Percentiles rank a stretch among this genome's conserved stretches.
Conservation (phyloP, 2,888 invertebrate species). For the Melinaea marsaeus region DNA sequence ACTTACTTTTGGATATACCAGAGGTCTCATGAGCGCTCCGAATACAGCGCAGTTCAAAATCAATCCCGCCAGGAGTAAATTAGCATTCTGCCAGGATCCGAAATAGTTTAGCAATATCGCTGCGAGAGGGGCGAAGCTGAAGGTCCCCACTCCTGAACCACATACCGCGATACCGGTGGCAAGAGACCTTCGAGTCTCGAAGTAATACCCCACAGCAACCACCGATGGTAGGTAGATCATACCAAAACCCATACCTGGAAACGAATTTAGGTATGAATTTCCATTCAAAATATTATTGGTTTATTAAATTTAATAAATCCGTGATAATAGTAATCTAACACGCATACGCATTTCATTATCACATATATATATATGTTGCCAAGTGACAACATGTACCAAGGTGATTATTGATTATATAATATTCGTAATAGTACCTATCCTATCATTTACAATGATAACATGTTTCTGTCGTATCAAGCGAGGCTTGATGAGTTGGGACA, state of each 20-base stretch:
- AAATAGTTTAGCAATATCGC: constrained; percentile 86
- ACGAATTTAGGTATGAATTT: no score
- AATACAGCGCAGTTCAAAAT: constrained; percentile 95
- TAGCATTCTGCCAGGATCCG: constrained; percentile 92
- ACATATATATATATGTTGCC: not conserved
- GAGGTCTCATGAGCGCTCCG: constrained; percentile 88
- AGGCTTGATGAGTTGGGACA: constrained; percentile 22
- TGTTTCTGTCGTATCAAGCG: constrained; percentile 12
- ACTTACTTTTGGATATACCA: constrained; percentile 84
- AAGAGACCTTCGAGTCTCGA: constrained; percentile 95
- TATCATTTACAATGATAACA: not conserved
- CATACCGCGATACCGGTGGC: constrained; percentile 98
- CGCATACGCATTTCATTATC: constrained; percentile 2
- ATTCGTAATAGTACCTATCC: not conserved
- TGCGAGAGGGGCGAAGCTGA: constrained; percentile 95
- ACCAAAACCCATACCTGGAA: constrained; percentile 92
- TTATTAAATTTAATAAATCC: constrained; percentile 5
- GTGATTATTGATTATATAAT: not conserved
- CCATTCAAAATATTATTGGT: not conserved
- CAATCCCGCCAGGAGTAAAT: constrained; percentile 93
- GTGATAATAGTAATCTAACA: not conserved
- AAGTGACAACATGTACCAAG: not conserved
- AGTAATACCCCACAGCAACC: constrained; percentile 97
- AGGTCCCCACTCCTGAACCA: constrained; percentile 95
- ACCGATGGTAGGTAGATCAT: constrained; percentile 97